Evolutionary conservation across 53 echinoderm and acorn worm genomes (phyloP).

Genomic region (Henricia sp.): DNA sequence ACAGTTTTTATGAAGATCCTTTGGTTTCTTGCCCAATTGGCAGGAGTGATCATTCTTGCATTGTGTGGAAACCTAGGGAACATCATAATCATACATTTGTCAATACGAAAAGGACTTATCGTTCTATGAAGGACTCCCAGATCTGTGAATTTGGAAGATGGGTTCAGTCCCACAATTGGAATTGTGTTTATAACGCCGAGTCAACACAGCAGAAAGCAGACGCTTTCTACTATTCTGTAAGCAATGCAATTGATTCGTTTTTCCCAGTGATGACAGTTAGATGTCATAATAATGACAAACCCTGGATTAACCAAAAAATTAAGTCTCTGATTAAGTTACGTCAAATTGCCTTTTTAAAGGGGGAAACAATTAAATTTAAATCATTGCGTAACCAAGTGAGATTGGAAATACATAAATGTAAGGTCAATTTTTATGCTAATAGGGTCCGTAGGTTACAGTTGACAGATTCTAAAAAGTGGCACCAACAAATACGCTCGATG

Average conservation of each 20-base stretch:
- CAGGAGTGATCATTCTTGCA: conserved; percentile 13
- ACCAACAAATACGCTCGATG: too few relatives aligned
- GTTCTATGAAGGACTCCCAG: too few relatives aligned
- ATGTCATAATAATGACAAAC: conserved; percentile 29
- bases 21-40: not conserved
- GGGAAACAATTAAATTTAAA: conserved; percentile 1
- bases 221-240: conserved; percentile 1
- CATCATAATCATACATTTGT: too few relatives aligned
- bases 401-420: conserved; percentile 19
- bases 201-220: conserved; percentile 1
- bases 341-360: too few relatives aligned
- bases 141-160: too few relatives aligned
- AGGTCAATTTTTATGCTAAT: conserved; percentile 11
- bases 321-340: conserved; percentile 14
- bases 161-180: too few relatives aligned
- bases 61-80: not conserved
- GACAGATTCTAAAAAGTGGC: too few relatives aligned
- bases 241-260: not conserved
- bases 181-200: too few relatives aligned
- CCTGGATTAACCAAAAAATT: conserved; percentile 42
- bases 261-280: conserved; percentile 22
- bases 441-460: not conserved
- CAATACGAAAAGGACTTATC: too few relatives aligned
- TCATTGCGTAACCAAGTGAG: conserved; percentile 27
- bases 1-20: not conserved